A percentile compares a stretch with the other conserved stretches of the same genome.
Evolutionary conservation across 2,113 vertebrate genomes (phyloP).

Genomic region (Gallinago undulata): DNA sequence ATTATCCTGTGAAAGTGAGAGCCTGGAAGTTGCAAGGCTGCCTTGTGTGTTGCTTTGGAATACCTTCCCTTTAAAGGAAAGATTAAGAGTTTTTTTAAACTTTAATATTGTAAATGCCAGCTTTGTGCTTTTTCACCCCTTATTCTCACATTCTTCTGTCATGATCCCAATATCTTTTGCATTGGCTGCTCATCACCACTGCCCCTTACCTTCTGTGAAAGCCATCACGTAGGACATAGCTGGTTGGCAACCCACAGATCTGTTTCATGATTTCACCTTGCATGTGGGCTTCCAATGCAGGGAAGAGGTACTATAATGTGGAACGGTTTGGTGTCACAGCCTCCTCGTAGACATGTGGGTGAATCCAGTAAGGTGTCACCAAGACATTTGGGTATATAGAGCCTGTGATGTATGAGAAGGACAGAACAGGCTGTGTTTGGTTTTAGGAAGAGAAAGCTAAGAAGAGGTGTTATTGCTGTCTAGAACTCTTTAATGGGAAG

Average conservation of each 20-base stretch:
- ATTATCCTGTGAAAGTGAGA: neutral
- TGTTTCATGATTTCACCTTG: neutral
- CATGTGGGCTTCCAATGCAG: accelerated
- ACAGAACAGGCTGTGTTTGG: neutral
- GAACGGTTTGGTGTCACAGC: neutral
- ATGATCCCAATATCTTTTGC: neutral
- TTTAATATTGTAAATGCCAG: neutral
- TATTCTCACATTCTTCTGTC: neutral
- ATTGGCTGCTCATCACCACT: neutral
- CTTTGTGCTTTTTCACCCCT: neutral
- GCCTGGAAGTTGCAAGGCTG: neutral
- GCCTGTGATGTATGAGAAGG: neutral
- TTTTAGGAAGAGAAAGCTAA: neutral
- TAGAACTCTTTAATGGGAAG: neutral
- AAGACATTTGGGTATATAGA: neutral
- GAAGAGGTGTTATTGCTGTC: neutral
- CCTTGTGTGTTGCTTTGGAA: neutral
- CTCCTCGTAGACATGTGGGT: accelerated
- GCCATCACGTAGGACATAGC: accelerated
- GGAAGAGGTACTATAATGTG: neutral
- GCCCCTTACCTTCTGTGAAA: neutral
- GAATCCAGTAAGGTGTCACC: neutral
- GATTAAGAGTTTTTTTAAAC: neutral
- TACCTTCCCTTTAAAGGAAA: neutral
- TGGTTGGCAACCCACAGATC: neutral